Percentiles rank a stretch among this genome's conserved stretches.
Evolutionary conservation across 2,113 vertebrate species (phyloP).

Genomic region (Dromas ardeola): DNA sequence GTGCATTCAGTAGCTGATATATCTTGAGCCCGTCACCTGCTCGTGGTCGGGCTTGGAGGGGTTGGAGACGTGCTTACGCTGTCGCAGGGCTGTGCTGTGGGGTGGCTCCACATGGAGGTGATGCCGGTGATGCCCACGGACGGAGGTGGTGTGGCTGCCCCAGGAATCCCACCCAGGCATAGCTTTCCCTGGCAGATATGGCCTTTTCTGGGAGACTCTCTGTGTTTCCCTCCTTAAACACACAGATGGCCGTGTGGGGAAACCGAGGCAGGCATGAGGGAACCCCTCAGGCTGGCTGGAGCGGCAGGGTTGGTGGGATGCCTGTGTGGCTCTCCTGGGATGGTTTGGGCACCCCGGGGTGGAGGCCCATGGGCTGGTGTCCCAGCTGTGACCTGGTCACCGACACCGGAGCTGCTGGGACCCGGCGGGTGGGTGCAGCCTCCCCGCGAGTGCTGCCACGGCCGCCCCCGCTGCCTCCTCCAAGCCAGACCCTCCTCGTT

Average conservation of each 20-base stretch:
- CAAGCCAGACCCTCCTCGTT: not conserved
- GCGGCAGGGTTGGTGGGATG: not conserved
- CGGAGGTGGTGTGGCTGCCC: not conserved
- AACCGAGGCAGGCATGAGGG: not conserved
- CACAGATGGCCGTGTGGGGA: not conserved
- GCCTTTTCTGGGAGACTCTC: not conserved
- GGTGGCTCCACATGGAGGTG: not conserved
- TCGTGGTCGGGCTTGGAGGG: accelerated
- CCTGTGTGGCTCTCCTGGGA: not conserved
- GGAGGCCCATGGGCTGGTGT: not conserved
- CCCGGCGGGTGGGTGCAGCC: accelerated
- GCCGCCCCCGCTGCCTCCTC: not conserved
- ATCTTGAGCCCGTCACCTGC: not conserved
- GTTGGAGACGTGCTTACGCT: not conserved
- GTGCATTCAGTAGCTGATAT: not conserved
- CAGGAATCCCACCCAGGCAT: not conserved
- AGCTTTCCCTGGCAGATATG: accelerated
- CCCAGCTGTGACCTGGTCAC: not conserved
- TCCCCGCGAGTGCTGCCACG: accelerated
- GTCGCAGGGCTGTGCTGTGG: accelerated
- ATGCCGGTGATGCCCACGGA: not conserved
- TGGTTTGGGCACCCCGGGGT: not conserved
- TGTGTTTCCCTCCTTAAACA: not conserved
- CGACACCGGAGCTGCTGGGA: not conserved
- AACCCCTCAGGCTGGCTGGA: not conserved